A percentile compares a stretch with the other conserved stretches of the same genome.
These are phyloP conservation scores for Desoria tigrina DNA, from an alignment of 2,888 invertebrate species.

Conservation along the genomic window DNA sequence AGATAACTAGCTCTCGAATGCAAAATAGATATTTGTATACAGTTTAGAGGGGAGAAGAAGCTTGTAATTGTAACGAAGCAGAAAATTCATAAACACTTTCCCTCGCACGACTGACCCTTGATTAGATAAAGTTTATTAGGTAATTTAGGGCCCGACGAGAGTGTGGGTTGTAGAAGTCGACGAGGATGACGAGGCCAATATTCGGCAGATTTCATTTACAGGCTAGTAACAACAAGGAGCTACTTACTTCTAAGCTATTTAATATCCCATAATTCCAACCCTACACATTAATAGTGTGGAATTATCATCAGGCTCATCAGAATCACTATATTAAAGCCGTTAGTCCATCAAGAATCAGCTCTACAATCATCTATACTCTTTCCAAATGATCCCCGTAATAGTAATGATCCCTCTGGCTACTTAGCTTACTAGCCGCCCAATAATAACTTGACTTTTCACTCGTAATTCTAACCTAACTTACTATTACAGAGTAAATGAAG, in stretches of 20 bases:
- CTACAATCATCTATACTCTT: too few relatives aligned
- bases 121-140: conserved; percentile 43
- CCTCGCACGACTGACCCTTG: conserved; percentile 40
- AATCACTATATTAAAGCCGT: too few relatives aligned
- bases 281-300: too few relatives aligned
- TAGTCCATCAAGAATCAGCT: too few relatives aligned
- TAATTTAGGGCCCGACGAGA: conserved; percentile 8
- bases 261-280: neutral
- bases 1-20: too few relatives aligned
- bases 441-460: neutral
- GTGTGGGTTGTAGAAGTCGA: neutral
- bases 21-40: too few relatives aligned
- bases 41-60: too few relatives aligned
- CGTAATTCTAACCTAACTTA: neutral
- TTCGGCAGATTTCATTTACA: neutral
- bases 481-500: neutral
- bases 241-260: neutral
- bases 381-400: too few relatives aligned
- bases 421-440: neutral
- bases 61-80: conserved; percentile 20
- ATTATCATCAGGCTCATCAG: too few relatives aligned
- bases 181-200: conserved; percentile 22
- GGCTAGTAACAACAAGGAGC: neutral
- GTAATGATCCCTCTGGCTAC: too few relatives aligned
- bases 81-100: conserved; percentile 45